Evolutionary conservation across 2,113 vertebrate genomes (phyloP).

Genomic region (Centropristis striata): DNA sequence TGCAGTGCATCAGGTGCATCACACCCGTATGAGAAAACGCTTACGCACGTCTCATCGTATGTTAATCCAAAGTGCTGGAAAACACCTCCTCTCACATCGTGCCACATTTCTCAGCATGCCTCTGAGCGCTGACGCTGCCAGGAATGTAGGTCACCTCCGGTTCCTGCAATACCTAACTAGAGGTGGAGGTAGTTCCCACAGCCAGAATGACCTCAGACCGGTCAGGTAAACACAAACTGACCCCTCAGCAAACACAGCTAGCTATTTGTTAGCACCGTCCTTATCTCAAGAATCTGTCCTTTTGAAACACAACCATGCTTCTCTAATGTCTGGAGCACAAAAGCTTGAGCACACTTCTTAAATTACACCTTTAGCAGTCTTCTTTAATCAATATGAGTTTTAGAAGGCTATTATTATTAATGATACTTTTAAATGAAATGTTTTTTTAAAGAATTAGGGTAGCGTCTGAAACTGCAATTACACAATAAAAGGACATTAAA

Average conservation of each 20-base stretch:
- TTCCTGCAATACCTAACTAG: conserved; percentile 42
- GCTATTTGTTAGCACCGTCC: conserved; percentile 54
- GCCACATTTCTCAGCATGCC: conserved; percentile 17
- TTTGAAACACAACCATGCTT: neutral
- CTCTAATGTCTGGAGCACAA: neutral
- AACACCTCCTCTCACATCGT: neutral
- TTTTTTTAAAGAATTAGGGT: neutral
- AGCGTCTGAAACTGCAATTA: neutral
- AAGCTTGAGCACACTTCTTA: neutral
- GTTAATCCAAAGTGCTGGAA: neutral
- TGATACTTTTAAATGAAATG: neutral
- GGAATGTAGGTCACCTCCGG: conserved; percentile 46
- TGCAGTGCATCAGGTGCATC: conserved; percentile 13
- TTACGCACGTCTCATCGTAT: neutral
- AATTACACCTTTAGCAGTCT: neutral
- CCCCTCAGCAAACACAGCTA: conserved; percentile 58
- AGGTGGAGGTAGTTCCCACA: conserved; percentile 38
- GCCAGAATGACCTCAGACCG: conserved; percentile 45
- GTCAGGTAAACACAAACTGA: conserved; percentile 58
- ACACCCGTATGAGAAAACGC: neutral
- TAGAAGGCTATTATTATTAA: neutral
- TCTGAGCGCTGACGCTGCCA: neutral
- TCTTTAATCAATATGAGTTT: neutral
- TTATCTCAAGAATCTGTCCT: conserved; percentile 53
- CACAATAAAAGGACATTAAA: neutral